Conservation (phyloP, 2,113 vertebrate genomes). For the Shinisaurus crocodilurus region DNA sequence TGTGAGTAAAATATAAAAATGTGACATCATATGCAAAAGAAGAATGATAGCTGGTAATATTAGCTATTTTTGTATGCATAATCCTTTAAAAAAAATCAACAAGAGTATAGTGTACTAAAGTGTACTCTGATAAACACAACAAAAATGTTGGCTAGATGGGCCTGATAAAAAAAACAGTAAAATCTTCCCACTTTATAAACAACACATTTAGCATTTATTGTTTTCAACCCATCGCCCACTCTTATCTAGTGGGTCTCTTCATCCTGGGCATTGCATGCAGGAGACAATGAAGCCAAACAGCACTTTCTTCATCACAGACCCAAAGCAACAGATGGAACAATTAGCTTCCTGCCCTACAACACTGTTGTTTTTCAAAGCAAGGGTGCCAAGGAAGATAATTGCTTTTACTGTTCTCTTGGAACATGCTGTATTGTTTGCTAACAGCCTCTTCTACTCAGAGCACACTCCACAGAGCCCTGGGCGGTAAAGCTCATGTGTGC, state of each 20-base stretch:
- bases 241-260: not conserved
- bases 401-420: conserved; percentile 45
- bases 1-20: not conserved
- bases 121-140: not conserved
- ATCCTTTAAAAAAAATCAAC: not conserved
- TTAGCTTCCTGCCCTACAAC: conserved; percentile 47
- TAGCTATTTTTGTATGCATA: not conserved
- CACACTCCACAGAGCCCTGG: conserved; percentile 39
- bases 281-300: not conserved
- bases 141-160: not conserved
- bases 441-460: conserved; percentile 45
- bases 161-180: not conserved
- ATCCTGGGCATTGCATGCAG: not conserved
- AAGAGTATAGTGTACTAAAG: not conserved
- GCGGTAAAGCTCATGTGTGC: conserved; percentile 23
- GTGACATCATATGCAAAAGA: not conserved
- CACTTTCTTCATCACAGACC: not conserved
- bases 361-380: not conserved
- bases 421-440: conserved; percentile 44
- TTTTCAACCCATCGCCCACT: not conserved
- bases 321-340: conserved; percentile 59
- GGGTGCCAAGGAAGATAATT: conserved; percentile 50
- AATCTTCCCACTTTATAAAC: not conserved
- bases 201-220: not conserved
- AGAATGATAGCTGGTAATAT: not conserved